Evolutionary conservation across 23 tunicate genomes (phyloP).

Genomic region (Aplidium turbinatum): DNA sequence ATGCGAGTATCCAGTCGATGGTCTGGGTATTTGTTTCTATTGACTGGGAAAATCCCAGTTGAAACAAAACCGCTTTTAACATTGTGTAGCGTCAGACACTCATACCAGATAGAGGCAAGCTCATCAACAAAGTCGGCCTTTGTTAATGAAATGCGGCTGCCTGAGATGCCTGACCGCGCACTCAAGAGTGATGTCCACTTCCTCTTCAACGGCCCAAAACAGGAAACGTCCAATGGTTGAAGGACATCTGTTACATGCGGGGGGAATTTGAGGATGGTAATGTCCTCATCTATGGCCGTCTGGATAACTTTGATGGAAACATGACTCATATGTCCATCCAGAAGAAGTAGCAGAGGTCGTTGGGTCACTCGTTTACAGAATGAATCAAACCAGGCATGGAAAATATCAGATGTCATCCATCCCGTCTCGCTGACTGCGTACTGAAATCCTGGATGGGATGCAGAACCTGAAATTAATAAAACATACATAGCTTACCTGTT

Average conservation of each 20-base stretch:
- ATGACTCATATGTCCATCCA: constrained; percentile 8
- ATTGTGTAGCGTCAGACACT: neutral
- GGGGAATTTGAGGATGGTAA: constrained; percentile 1
- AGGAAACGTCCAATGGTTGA: neutral
- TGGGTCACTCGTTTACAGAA: neutral
- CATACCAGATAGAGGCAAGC: neutral
- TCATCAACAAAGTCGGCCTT: constrained; percentile 14
- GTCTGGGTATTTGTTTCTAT: neutral
- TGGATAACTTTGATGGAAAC: neutral
- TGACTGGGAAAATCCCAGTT: constrained; percentile 5
- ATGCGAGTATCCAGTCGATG: neutral
- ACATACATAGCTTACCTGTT: too few species aligned
- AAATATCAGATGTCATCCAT: constrained; percentile 8
- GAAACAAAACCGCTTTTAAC: constrained; percentile 11
- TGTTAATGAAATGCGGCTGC: constrained; percentile 2
- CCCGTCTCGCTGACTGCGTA: neutral
- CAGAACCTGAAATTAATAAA: too few species aligned
- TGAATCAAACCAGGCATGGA: neutral
- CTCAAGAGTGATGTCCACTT: neutral
- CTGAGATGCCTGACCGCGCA: neutral
- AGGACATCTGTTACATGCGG: constrained; percentile 9
- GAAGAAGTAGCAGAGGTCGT: constrained; percentile 1
- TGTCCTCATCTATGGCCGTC: neutral
- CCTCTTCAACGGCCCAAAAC: neutral
- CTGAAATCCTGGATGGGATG: constrained; percentile 5